phyloP scores from a whole-genome alignment of 1,140 invertebrate species.

The Drosophila pachea region DNA sequence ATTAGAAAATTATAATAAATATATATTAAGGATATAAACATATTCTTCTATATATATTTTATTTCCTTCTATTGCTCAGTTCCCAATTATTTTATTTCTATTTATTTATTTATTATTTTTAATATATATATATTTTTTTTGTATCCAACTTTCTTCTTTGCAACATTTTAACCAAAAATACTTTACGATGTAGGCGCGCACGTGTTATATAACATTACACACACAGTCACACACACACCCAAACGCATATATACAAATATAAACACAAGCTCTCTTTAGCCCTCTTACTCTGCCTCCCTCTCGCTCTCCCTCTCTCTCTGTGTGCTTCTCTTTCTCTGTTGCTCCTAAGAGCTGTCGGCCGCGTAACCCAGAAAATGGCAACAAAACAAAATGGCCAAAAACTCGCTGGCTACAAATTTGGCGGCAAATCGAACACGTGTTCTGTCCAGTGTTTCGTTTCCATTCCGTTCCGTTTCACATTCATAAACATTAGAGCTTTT shows the following conservation, averaged over 20 bases:
- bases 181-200: conserved; percentile 32
- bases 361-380: conserved; percentile 59
- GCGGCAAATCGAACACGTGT: conserved; percentile 59
- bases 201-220: conserved; percentile 61
- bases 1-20: not conserved
- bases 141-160: not conserved
- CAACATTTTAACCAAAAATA: not conserved
- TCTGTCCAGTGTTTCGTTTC: conserved; percentile 34
- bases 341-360: conserved; percentile 22
- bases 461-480: conserved; percentile 49
- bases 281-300: not conserved
- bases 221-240: not conserved
- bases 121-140: not conserved
- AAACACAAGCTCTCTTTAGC: too few species aligned
- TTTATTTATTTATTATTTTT: not conserved
- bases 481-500: conserved; percentile 72
- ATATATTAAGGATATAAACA: not conserved
- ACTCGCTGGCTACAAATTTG: conserved; percentile 50
- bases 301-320: not conserved
- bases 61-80: not conserved
- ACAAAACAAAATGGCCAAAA: conserved; percentile 60
- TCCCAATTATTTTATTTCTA: not conserved
- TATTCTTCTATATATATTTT: not conserved
- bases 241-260: not conserved
- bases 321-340: not conserved